Evolutionary conservation across 2,888 invertebrate genomes (phyloP), one percentile per base, ranked within the genome.

Genomic region (Ichneumoninae sp.): DNA sequence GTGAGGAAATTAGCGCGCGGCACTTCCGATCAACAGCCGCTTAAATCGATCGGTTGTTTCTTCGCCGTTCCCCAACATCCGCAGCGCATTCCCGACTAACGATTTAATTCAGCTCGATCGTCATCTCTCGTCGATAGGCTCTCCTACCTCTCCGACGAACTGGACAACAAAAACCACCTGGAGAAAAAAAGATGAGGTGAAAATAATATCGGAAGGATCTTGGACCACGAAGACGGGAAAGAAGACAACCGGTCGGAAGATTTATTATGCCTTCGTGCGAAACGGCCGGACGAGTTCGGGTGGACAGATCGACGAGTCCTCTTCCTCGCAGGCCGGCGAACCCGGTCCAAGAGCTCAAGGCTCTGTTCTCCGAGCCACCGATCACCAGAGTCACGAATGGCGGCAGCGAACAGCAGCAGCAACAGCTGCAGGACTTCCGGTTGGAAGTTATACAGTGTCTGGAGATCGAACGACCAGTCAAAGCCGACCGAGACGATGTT

Each of bases 281-380:
- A 82, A 86, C 90, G 47, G 83, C 88, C 57, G 87, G 83, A 75
- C 86, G 87, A 30, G 83, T 84, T 50, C 86, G 90, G 68, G 91
- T 93, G 84, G 92, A 92, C 86, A 90, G 90, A 86, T 92, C 92
- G 80, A 92, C 92, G 75, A 91, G 92, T 85, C 92, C 92, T 85
- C 81, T 91, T 81, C 89, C 91, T 47, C 83, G 80, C 3, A 84
- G 80, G 33, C 84, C 83, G 1, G 87, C 36, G 3, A 89, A 89
- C 82, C 92, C 92, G 7, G 92, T 91, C 5, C 91, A 91, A 71
- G 92, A 93, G 75, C 84, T 92, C 30, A 91, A 91, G 76, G 90
- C 92, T 4, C 85, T 92, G 5, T 92, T 93, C 70, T 84, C 89
- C 10, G 91, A 91, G 65, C 89, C 90, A 50, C 81, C 89, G 5